A percentile compares a stretch with the other conserved stretches of the same genome.
These are phyloP conservation scores for Parelbella ahira DNA, from an alignment of 2,888 invertebrate species.

Conservation along the genomic window DNA sequence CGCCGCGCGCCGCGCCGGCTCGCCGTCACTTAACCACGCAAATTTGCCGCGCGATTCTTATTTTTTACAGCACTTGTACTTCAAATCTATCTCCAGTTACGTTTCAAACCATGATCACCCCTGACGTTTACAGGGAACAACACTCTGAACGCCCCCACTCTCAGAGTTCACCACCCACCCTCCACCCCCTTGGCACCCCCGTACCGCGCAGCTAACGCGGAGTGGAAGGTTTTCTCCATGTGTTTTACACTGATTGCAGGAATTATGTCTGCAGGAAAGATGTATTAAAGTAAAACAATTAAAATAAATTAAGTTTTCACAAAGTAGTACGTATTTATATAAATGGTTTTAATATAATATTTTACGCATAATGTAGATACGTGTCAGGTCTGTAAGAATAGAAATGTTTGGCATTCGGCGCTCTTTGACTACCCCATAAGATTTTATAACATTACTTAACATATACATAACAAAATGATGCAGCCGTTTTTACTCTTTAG, in stretches of 20 bases:
- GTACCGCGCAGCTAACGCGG: constrained; percentile 1
- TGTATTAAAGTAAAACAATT: too few relatives aligned
- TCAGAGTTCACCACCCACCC: constrained; percentile 24
- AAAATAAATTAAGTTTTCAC: too few relatives aligned
- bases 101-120: constrained; percentile 54
- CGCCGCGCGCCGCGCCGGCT: constrained; percentile 10
- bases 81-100: constrained; percentile 47
- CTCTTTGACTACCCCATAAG: too few relatives aligned
- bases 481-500: too few relatives aligned
- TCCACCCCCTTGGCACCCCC: constrained; percentile 31
- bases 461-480: too few relatives aligned
- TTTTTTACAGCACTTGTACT: constrained; percentile 29
- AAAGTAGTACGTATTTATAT: too few relatives aligned
- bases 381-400: too few relatives aligned
- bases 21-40: constrained; percentile 22
- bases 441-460: too few relatives aligned
- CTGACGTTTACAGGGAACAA: constrained; percentile 71
- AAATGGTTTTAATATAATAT: too few relatives aligned
- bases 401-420: too few relatives aligned
- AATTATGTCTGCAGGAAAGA: background rate
- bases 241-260: constrained; percentile 12
- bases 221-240: constrained; percentile 3
- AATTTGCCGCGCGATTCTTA: constrained; percentile 21
- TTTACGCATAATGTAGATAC: too few relatives aligned
- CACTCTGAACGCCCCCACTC: constrained; percentile 43